Evolutionary conservation across 1,140 invertebrate species (phyloP).

Genomic region (Hormaphis cornu): DNA sequence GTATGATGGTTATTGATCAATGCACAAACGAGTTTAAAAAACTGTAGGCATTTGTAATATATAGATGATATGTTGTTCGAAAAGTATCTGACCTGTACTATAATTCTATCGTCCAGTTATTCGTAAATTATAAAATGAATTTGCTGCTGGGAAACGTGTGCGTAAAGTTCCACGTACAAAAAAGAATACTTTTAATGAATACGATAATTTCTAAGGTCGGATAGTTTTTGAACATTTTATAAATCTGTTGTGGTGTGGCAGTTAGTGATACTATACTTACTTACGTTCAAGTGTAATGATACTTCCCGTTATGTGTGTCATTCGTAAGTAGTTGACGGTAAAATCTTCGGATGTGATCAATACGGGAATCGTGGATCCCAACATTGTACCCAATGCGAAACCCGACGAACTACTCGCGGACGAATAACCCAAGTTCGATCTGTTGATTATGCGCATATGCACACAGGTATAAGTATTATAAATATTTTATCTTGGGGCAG

Average conservation of each 20-base stretch:
- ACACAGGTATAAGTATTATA: too few relatives aligned
- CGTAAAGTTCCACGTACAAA: too few relatives aligned
- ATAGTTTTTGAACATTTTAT: background rate
- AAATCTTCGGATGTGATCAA: constrained; percentile 92
- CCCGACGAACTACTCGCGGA: constrained; percentile 98
- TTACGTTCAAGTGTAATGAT: constrained; percentile 75
- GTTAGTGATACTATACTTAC: background rate
- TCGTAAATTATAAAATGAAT: too few relatives aligned
- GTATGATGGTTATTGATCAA: too few relatives aligned
- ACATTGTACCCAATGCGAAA: constrained; percentile 93
- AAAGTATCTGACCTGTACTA: too few relatives aligned
- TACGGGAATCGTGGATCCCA: constrained; percentile 94
- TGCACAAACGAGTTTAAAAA: too few relatives aligned
- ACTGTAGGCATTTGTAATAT: too few relatives aligned
- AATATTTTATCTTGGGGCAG: too few relatives aligned
- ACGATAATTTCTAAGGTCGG: background rate
- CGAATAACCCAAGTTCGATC: constrained; percentile 92
- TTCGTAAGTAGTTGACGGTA: constrained; percentile 84
- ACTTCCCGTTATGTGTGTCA: constrained; percentile 54
- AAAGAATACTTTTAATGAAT: too few relatives aligned
- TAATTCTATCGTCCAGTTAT: too few relatives aligned
- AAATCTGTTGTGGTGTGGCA: background rate
- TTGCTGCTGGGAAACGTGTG: too few relatives aligned
- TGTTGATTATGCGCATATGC: background rate
- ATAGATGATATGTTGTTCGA: too few relatives aligned